Conservation (phyloP, 2,113 vertebrate species). For the Lycaon pictus region DNA sequence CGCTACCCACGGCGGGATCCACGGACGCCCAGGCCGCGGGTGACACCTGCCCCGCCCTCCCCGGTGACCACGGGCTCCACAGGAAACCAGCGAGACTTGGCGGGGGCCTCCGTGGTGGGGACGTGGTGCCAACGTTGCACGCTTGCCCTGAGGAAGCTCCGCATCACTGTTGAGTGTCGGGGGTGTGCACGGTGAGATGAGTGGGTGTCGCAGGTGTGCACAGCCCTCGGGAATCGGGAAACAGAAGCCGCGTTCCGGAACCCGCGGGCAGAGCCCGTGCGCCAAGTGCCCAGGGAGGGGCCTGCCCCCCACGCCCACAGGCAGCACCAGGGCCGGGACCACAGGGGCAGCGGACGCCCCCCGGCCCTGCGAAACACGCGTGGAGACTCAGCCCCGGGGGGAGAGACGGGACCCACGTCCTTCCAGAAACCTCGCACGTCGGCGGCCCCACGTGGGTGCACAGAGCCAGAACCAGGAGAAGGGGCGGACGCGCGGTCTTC, state of each 20-base stretch:
- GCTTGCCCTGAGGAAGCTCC: not conserved
- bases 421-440: not conserved
- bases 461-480: not conserved
- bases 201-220: too few relatives aligned
- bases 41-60: too few relatives aligned
- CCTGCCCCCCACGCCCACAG: too few relatives aligned
- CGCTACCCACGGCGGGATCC: rapidly evolving
- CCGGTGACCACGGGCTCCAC: not conserved
- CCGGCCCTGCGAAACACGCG: not conserved
- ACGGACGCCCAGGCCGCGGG: not conserved
- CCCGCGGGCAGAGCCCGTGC: not conserved
- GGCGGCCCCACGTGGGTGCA: not conserved
- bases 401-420: not conserved
- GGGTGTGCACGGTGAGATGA: too few relatives aligned
- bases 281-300: not conserved
- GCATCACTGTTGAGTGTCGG: too few relatives aligned
- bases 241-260: not conserved
- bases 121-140: not conserved
- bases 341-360: too few relatives aligned
- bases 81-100: not conserved
- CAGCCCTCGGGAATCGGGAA: too few relatives aligned
- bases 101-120: rapidly evolving
- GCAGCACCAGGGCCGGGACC: too few relatives aligned
- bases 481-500: rapidly evolving
- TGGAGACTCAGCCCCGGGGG: not conserved